Evolutionary conservation across 1,140 invertebrate species (phyloP), one percentile per base, ranked within the genome.

Genomic region (Eriocheir sinensis): DNA sequence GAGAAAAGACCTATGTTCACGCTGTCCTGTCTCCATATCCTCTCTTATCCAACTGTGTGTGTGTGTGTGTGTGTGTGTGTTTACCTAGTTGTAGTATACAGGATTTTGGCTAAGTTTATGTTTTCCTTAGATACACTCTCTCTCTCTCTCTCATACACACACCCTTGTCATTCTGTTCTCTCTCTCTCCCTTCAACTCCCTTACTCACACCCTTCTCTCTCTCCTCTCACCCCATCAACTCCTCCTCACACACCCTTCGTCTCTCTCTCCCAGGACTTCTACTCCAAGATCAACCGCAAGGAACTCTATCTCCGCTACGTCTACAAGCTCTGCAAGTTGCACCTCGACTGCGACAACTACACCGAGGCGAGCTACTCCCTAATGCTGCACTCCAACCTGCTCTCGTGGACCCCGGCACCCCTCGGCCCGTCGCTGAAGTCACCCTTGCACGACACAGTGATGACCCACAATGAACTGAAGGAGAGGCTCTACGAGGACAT

Each of bases 261-360:
- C n/a, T n/a, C 60, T n/a, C 60, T 8, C 60, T n/a, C 27, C 44
- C 96, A 98, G 98, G 98, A 99, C 96, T 99, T 99, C 97, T 99
- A 99, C 96, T 98, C 98, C 60, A 98, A 99, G 96, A 99, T 99
- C 44, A 98, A 98, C 95, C 97, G 99, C 53, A 98, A 99, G 96
- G 99, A 99, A 97, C 98, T 99, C 98, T 99, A 99, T 96, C 98
- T 99, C 95, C 97, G 98, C 30, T 99, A 99, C 96, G 98, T 99
- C 0, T 98, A 99, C 96, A 99, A 99, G 96, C 97, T 99, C 32
- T 98, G 98, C 96, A 98, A 98, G 95, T 97, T 99, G 91, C 99
- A 99, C 97, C 97, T 98, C 95, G 98, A 98, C 91, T 98, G 98
- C 96, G 98, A 98, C 95, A 99, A 99, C 97, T 99, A 98, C 96